Base-by-base conservation (phyloP, 2,113 vertebrate genomes). In the Myrmecophaga tridactyla region DNA sequence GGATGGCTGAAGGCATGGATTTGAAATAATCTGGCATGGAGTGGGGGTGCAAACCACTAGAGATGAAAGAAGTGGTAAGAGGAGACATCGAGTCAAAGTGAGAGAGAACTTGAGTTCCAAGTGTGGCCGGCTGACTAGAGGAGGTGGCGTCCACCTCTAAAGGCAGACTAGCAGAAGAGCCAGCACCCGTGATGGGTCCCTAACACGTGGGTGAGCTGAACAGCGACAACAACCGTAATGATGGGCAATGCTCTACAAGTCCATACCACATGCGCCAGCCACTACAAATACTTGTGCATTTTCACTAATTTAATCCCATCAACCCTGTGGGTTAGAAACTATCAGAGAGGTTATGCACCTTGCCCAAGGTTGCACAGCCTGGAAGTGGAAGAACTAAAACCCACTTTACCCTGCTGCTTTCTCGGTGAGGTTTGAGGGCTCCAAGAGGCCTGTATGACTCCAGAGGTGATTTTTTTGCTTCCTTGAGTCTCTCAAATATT, bases 251-350 rank as follows among this genome's bases (percentile, higher is more conserved):
- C 43, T 36, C 60, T 56, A 31, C 0, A 6, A 31, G 3, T 10
- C 11, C 11, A 4, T 9, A 21, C 3, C 25, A 15, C 4, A 23
- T 8, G 25, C 1, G 4, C 51, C 18, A 36, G 60, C 13, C 7
- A 41, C 53, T n/a, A 5, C 2, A 7, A 76, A 51, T 60, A 43
- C 13, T 12, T 48, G 31, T 4, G 2, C 9, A 23, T 29, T 56
- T 81, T 7, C 31, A 48, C 7, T 77, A 34, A 56, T 39, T 53
- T 39, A n/a, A 95, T 53, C 34, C 72, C 36, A 41, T 56, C 25
- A 25, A 34, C 51, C 14, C 51, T 27, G 0, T 4, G 3, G 41
- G n/a, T 4, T 31, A 21, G 25, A 63, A 34, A 17, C 65, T 56
- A 14, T 56, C 65, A 48, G 56, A 60, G 25, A 21, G 34, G 41